phyloP scores from a whole-genome alignment of 2,113 vertebrate species.

The Daboia siamensis region DNA sequence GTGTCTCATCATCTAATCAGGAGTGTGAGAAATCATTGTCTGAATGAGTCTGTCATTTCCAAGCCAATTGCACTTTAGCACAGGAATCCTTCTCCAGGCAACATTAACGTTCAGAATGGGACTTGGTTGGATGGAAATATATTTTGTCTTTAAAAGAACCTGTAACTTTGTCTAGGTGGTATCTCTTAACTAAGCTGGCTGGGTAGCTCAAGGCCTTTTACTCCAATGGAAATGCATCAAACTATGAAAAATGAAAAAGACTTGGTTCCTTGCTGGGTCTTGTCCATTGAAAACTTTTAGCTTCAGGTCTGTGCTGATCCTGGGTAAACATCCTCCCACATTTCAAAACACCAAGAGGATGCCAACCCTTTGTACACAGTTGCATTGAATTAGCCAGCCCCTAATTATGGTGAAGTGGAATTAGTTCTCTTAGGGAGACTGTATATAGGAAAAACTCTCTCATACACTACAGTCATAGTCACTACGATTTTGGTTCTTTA shows the following conservation, averaged over 20 bases:
- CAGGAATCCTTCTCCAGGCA: background rate
- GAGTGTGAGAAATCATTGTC: constrained; percentile 1
- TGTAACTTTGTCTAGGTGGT: background rate
- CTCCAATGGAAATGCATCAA: constrained; percentile 6
- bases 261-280: constrained; percentile 17
- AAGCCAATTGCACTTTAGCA: background rate
- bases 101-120: background rate
- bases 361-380: constrained; percentile 27
- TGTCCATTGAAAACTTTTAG: constrained; percentile 24
- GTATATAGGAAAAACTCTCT: constrained; percentile 1
- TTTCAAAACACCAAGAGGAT: constrained; percentile 25
- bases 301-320: constrained; percentile 13
- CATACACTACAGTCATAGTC: background rate
- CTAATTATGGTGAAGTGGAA: constrained; percentile 20
- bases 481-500: background rate
- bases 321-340: constrained; percentile 35
- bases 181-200: constrained; percentile 7
- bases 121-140: background rate
- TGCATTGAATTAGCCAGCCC: constrained; percentile 22
- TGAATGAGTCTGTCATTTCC: background rate
- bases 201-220: constrained; percentile 13
- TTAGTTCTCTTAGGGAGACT: constrained; percentile 1
- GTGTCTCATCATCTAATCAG: background rate
- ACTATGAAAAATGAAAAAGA: background rate
- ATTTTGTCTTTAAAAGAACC: background rate